A percentile compares a stretch with the other conserved stretches of the same genome.
phyloP scores from a whole-genome alignment of 2,113 vertebrate genomes.

The Lophura nycthemera region DNA sequence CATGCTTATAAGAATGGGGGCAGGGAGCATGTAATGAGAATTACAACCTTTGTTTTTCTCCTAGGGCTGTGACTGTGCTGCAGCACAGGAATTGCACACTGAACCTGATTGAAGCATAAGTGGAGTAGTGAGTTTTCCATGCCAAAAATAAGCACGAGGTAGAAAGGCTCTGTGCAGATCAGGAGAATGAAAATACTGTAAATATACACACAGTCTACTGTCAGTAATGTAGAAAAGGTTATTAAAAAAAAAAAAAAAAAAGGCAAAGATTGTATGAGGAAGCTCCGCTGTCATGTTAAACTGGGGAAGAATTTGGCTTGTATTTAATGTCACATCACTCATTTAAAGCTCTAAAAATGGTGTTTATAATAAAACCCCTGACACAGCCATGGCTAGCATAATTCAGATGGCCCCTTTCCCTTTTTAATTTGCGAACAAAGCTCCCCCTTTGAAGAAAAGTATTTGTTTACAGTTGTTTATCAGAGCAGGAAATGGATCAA shows the following conservation, averaged over 20 bases:
- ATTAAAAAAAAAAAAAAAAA: neutral
- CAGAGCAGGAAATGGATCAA: slow-evolving; percentile 64
- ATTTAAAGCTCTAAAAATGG: slow-evolving; percentile 15
- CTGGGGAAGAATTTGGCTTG: neutral
- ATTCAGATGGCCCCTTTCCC: slow-evolving; percentile 35
- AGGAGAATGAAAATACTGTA: neutral
- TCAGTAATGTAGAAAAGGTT: neutral
- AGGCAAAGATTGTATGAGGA: neutral
- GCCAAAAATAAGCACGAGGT: neutral
- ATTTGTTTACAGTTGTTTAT: slow-evolving; percentile 64
- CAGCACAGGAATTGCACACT: accelerated
- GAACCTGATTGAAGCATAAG: neutral
- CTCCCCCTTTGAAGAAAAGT: slow-evolving; percentile 58
- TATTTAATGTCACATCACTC: slow-evolving; percentile 26
- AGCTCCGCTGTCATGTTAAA: neutral
- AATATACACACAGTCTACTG: neutral
- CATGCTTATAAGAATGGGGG: neutral
- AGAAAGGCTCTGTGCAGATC: neutral
- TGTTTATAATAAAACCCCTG: slow-evolving; percentile 60
- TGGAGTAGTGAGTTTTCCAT: neutral
- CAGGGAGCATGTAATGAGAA: neutral
- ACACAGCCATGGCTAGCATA: neutral
- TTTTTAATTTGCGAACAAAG: slow-evolving; percentile 40
- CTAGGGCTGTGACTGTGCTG: neutral
- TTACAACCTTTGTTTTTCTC: neutral